Conservation (phyloP, 2,797 vertebrate genomes). For the Pelodytes ibericus region DNA sequence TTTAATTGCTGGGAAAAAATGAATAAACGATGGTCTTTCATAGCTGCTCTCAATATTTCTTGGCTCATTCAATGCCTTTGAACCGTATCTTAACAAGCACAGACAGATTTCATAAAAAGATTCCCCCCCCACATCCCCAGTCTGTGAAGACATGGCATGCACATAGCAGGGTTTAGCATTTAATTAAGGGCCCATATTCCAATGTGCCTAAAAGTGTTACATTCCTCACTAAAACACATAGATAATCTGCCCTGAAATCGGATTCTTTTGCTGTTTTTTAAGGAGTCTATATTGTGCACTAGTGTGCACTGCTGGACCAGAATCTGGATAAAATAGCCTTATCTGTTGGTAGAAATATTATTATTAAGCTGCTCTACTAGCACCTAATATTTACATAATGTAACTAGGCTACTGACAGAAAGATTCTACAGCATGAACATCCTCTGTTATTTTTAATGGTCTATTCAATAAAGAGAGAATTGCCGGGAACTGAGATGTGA, state of each 20-base stretch:
- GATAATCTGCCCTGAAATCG: conserved; percentile 40
- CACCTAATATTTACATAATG: too few relatives aligned
- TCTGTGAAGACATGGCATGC: conserved; percentile 33
- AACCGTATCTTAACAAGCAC: conserved; percentile 55
- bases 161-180: conserved; percentile 25
- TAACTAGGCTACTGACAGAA: too few relatives aligned
- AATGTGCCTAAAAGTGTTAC: conserved; percentile 26
- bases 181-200: conserved; percentile 32
- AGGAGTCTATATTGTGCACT: too few relatives aligned
- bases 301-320: too few relatives aligned
- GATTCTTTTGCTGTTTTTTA: conserved; percentile 13
- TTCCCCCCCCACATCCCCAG: conserved; percentile 24
- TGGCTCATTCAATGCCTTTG: conserved; percentile 53
- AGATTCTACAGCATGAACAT: too few relatives aligned
- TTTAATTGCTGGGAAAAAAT: conserved; percentile 53
- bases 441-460: too few relatives aligned
- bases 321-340: too few relatives aligned
- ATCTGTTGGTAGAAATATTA: too few relatives aligned
- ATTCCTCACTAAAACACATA: conserved; percentile 37
- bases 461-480: too few relatives aligned
- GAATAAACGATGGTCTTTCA: conserved; percentile 44
- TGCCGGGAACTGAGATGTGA: too few relatives aligned
- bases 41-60: conserved; percentile 52
- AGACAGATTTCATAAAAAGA: conserved; percentile 51
- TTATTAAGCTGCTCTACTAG: too few relatives aligned